Percentiles rank a stretch among this genome's conserved stretches.
Conservation (phyloP, 2,797 vertebrate genomes). For the Spizella passerina region DNA sequence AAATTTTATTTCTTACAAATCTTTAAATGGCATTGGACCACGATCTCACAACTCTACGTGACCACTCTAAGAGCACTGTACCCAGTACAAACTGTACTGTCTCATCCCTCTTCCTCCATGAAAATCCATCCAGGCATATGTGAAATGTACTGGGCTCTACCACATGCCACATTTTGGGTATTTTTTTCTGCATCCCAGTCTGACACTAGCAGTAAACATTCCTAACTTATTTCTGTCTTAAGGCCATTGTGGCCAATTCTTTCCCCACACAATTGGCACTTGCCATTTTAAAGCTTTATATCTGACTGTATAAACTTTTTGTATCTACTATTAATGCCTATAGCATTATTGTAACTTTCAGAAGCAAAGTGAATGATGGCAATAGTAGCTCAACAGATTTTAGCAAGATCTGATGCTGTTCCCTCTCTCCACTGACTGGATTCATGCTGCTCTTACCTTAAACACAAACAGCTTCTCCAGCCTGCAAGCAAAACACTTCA, state of each 20-base stretch:
- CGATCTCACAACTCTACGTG: neutral
- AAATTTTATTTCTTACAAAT: neutral
- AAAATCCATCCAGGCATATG: neutral
- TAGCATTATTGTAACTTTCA: neutral
- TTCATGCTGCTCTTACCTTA: neutral
- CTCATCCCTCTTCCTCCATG: neutral
- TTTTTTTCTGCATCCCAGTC: neutral
- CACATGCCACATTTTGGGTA: neutral
- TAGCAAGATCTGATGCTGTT: neutral
- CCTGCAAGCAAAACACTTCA: neutral
- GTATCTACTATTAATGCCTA: neutral
- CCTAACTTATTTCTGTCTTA: neutral
- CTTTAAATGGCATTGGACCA: neutral
- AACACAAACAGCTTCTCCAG: neutral
- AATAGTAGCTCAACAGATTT: neutral
- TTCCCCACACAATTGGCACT: fast-evolving
- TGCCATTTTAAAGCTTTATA: neutral
- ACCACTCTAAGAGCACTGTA: neutral
- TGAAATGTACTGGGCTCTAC: neutral
- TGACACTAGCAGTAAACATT: neutral
- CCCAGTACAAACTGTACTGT: neutral
- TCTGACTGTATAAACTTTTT: neutral
- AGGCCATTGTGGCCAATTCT: fast-evolving
- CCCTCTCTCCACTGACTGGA: neutral
- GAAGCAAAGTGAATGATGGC: neutral